phyloP scores from a whole-genome alignment of 1,140 invertebrate genomes.

The Eubasilissa regina region DNA sequence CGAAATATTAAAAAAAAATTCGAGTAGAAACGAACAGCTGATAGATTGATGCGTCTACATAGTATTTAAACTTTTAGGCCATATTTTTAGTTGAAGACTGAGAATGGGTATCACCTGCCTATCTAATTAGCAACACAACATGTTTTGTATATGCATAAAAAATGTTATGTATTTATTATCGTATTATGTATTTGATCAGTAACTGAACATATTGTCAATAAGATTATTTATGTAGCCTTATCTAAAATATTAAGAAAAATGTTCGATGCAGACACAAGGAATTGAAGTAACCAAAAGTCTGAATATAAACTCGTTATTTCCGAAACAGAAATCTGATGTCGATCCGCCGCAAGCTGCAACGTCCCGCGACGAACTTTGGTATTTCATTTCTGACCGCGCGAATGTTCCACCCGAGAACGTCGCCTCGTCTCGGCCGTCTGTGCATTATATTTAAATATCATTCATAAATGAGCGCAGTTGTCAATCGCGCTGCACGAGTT shows the following conservation, averaged over 20 bases:
- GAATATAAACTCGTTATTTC: background rate
- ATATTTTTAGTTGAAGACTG: too few relatives aligned
- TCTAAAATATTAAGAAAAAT: background rate
- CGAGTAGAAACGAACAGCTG: too few relatives aligned
- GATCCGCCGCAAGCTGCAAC: background rate
- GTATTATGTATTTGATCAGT: background rate
- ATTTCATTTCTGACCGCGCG: slow-evolving; percentile 34
- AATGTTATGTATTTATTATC: too few relatives aligned
- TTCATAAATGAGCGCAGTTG: slow-evolving; percentile 47
- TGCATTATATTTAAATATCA: slow-evolving; percentile 42
- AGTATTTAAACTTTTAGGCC: too few relatives aligned
- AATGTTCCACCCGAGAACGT: slow-evolving; percentile 29
- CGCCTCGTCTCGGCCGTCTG: slow-evolving; percentile 14
- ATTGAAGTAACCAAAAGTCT: background rate
- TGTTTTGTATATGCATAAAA: too few relatives aligned
- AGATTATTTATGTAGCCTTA: background rate
- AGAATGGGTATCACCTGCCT: too few relatives aligned
- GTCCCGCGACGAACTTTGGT: background rate
- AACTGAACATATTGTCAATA: background rate
- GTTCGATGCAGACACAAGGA: too few relatives aligned
- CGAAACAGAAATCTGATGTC: background rate
- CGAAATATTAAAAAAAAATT: too few relatives aligned
- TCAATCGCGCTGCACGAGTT: slow-evolving; percentile 41
- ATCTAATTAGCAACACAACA: too few relatives aligned
- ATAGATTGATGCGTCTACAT: too few relatives aligned